phyloP scores from a whole-genome alignment of 1,140 invertebrate species.

The Heliconius eleuchia region DNA sequence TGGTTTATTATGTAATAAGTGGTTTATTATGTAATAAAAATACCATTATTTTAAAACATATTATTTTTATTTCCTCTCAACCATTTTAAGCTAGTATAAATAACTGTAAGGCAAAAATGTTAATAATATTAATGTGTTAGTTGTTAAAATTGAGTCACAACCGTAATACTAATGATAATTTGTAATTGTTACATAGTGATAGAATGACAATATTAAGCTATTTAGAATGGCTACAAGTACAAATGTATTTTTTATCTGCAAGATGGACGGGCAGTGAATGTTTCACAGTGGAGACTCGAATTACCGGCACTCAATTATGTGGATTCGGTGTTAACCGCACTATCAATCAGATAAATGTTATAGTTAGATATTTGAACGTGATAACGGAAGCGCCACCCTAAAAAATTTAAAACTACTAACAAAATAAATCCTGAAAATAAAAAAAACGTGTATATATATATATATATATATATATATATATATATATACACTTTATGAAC shows the following conservation, averaged over 20 bases:
- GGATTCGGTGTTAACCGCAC: too few relatives aligned
- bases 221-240: background rate
- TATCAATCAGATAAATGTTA: too few relatives aligned
- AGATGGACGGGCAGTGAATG: slow-evolving; percentile 9
- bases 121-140: slow-evolving; percentile 1
- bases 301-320: too few relatives aligned
- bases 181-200: background rate
- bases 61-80: slow-evolving; percentile 2
- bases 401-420: too few relatives aligned
- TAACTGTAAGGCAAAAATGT: slow-evolving; percentile 16
- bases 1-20: too few relatives aligned
- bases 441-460: too few relatives aligned
- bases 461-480: too few relatives aligned
- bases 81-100: background rate
- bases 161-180: slow-evolving; percentile 5
- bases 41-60: slow-evolving; percentile 1
- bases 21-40: background rate
- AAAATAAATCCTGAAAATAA: too few relatives aligned
- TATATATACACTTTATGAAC: too few relatives aligned
- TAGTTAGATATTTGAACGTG: too few relatives aligned
- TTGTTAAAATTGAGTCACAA: slow-evolving; percentile 20
- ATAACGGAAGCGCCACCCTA: too few relatives aligned
- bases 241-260: background rate
- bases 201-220: background rate
- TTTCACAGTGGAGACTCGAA: background rate